Evolutionary conservation across 2,797 vertebrate species (phyloP).

Genomic region (Sitta carolinensis): DNA sequence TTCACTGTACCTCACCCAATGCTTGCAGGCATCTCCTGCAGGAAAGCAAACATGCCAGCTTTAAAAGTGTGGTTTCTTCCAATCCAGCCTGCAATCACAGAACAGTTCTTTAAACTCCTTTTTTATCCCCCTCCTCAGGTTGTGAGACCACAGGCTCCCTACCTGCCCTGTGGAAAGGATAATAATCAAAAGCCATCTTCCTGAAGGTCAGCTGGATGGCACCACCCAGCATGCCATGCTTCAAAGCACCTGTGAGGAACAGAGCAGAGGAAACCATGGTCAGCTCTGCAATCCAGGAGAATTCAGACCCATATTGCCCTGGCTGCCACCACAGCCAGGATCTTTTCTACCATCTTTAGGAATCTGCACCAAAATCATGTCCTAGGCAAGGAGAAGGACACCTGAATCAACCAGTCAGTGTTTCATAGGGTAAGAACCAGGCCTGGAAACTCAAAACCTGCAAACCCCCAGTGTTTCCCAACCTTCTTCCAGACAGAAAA

Average conservation of each 20-base stretch:
- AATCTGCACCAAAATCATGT: background rate
- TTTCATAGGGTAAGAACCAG: background rate
- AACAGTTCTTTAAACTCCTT: background rate
- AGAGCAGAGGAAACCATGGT: background rate
- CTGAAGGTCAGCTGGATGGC: constrained; percentile 96
- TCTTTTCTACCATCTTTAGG: background rate
- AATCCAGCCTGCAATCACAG: background rate
- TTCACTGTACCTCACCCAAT: constrained; percentile 92
- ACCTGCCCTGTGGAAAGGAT: constrained; percentile 94
- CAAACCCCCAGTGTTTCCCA: background rate
- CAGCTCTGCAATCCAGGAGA: background rate
- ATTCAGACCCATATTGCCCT: background rate
- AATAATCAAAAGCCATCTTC: constrained; percentile 94
- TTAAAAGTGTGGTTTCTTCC: background rate
- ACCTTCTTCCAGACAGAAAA: background rate
- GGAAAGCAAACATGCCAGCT: background rate
- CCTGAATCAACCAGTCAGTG: background rate
- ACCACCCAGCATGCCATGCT: constrained; percentile 87
- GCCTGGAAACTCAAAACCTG: background rate
- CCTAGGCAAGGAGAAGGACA: background rate
- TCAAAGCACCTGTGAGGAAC: constrained; percentile 76
- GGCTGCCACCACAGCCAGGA: background rate
- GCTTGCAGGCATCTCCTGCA: constrained; percentile 89
- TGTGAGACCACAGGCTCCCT: constrained; percentile 15
- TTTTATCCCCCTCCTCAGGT: background rate